Conservation (phyloP, 2,888 invertebrate genomes). For the Spialia ferax region DNA sequence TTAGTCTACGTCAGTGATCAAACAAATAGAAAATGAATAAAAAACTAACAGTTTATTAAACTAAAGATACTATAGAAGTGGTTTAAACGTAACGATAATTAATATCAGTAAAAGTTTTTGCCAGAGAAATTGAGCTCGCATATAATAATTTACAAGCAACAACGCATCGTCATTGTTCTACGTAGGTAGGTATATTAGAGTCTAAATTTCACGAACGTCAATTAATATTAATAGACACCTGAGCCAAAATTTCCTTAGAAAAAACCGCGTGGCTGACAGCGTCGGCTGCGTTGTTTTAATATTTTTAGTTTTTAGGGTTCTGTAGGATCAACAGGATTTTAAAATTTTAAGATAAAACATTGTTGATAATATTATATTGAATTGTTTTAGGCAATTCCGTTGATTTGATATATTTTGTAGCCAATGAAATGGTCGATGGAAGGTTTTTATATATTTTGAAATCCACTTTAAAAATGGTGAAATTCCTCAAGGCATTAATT, state of each 20-base stretch:
- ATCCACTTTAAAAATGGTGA: too few relatives aligned
- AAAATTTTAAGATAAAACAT: too few relatives aligned
- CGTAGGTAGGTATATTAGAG: slow-evolving; percentile 48
- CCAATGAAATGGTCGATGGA: too few relatives aligned
- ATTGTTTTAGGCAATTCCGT: too few relatives aligned
- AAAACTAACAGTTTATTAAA: not conserved
- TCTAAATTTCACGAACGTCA: slow-evolving; percentile 54
- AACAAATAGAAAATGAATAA: not conserved
- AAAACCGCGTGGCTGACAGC: slow-evolving; percentile 49
- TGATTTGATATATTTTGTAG: too few relatives aligned
- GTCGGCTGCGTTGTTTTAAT: slow-evolving; percentile 47
- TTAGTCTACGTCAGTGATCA: not conserved
- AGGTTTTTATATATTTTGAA: too few relatives aligned
- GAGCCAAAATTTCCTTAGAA: slow-evolving; percentile 52
- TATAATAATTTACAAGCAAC: slow-evolving; percentile 47
- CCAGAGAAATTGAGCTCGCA: slow-evolving; percentile 48
- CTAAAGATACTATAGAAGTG: not conserved
- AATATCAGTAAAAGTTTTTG: slow-evolving; percentile 40
- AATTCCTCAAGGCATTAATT: too few relatives aligned
- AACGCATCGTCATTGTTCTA: slow-evolving; percentile 55
- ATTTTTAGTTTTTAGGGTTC: slow-evolving; percentile 51
- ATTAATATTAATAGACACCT: slow-evolving; percentile 59
- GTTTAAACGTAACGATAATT: slow-evolving; percentile 2
- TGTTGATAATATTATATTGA: too few relatives aligned
- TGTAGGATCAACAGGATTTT: not conserved